Evolutionary conservation across 2,113 vertebrate species (phyloP).

Genomic region (Jaculus jaculus): DNA sequence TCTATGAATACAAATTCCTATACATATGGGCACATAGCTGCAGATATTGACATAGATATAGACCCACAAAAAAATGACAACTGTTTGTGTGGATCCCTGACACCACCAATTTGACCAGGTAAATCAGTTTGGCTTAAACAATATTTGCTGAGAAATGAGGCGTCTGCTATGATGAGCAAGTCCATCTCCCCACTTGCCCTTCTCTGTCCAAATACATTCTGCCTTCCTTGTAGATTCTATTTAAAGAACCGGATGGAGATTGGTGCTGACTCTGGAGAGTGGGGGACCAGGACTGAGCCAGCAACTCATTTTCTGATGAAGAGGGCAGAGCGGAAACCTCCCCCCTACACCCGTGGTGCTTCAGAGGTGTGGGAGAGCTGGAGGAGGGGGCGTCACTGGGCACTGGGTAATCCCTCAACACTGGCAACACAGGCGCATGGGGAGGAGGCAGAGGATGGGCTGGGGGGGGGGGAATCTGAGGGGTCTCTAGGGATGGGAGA

Average conservation of each 20-base stretch:
- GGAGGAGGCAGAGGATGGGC: not conserved
- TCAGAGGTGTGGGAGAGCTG: constrained; percentile 4
- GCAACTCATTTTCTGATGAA: constrained; percentile 56
- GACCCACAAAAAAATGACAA: not conserved
- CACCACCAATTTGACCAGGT: constrained; percentile 39
- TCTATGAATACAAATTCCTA: not conserved
- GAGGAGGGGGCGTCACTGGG: constrained; percentile 33
- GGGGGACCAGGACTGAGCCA: constrained; percentile 47
- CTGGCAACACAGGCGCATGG: not conserved
- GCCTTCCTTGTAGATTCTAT: constrained; percentile 75
- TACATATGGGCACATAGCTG: not conserved
- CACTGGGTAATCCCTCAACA: constrained; percentile 32
- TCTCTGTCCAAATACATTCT: constrained; percentile 74
- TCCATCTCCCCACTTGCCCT: constrained; percentile 72
- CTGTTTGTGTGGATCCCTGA: constrained; percentile 2
- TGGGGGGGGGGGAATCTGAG: not conserved
- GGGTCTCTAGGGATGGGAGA: not conserved
- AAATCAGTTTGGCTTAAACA: constrained; percentile 47
- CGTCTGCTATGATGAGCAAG: constrained; percentile 62
- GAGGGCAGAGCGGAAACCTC: constrained; percentile 25
- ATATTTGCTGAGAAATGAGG: constrained; percentile 50
- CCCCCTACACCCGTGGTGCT: not conserved
- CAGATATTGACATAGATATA: not conserved
- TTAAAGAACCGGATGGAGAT: constrained; percentile 74
- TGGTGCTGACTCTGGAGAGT: constrained; percentile 66